Evolutionary conservation across 2,797 vertebrate genomes (phyloP).

Genomic region (Capromys pilorides): DNA sequence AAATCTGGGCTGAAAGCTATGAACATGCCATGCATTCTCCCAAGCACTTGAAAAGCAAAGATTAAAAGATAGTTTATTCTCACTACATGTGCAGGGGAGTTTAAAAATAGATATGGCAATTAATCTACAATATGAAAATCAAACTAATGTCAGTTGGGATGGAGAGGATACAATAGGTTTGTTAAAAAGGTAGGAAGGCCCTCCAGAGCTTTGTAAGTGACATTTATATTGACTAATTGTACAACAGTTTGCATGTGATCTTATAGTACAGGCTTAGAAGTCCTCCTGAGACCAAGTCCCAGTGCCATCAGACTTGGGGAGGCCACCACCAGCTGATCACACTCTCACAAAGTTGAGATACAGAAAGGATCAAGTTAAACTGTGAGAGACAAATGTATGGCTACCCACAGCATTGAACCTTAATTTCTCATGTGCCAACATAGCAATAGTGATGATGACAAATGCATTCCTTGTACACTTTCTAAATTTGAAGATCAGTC

Average conservation of each 20-base stretch:
- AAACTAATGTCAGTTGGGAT: neutral
- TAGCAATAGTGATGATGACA: neutral
- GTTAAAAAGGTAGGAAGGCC: neutral
- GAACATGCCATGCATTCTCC: neutral
- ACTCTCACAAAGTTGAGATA: neutral
- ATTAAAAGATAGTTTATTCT: neutral
- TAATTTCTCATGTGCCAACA: conserved; percentile 9
- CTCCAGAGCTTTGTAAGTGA: neutral
- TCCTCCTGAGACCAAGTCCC: neutral
- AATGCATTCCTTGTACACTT: neutral
- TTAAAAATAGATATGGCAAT: neutral
- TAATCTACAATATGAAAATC: neutral
- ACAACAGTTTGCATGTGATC: neutral
- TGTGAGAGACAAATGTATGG: neutral
- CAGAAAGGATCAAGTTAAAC: neutral
- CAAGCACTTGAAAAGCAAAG: neutral
- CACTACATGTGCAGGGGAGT: neutral
- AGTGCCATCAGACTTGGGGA: neutral
- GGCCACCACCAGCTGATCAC: neutral
- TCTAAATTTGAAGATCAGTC: neutral
- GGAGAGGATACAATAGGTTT: neutral
- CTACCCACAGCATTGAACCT: neutral
- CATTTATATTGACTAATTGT: neutral
- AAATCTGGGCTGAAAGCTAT: neutral
- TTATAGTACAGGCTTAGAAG: neutral